Base-by-base conservation (phyloP, 2,113 vertebrate species). In the Entosphenus tridentatus region DNA sequence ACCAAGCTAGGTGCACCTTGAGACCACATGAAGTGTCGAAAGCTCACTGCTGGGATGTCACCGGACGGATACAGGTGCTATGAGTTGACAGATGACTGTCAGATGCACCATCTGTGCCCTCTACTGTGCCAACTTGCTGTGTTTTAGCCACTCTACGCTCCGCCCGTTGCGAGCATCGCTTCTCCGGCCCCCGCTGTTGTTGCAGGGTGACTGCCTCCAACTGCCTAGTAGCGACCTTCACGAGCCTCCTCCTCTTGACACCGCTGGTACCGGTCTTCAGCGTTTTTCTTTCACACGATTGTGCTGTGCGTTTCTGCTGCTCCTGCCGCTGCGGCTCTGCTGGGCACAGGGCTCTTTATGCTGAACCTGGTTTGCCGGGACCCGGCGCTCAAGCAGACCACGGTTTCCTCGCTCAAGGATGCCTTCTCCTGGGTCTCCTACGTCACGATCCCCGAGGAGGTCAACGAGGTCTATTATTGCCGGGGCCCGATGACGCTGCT, bases 351-450 rank as follows among this genome's bases (percentile, higher is more conserved):
- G 55, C 68, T 96, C 59, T 98, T 98, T 16, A 81, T 95, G 73
- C 79, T 98, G 71, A 98, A 98, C 72, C 79, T 98, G 8, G 93
- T 91, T 71, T 96, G 93, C 73, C 87, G 93, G 0, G 85, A 98
- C 9, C 2, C 78, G 1, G 70, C 0, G 68, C 74, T 95, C 71
- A 89, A 83, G 78, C 80, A 81, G 5, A 78, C 78, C 0, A 85
- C 92, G 73, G 71, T 90, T 73, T 79, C 78, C n/a, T 73, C 78
- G 4, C 78, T 95, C 69, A 81, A 76, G 56, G 74, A 73, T 0
- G 74, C 82, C 54, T 96, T 98, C 72, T 82, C 88, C 0, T 77
- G 80, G 21, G 81, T 96, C 62, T 83, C 89, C 2, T 72, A 76
- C 0, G 77, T 83, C 70, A 77, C 57, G 69, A 91, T 96, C 1